Percentiles rank a stretch among this genome's conserved stretches.
Evolutionary conservation across 2,797 vertebrate species (phyloP).

Genomic region (Margarornis squamiger): DNA sequence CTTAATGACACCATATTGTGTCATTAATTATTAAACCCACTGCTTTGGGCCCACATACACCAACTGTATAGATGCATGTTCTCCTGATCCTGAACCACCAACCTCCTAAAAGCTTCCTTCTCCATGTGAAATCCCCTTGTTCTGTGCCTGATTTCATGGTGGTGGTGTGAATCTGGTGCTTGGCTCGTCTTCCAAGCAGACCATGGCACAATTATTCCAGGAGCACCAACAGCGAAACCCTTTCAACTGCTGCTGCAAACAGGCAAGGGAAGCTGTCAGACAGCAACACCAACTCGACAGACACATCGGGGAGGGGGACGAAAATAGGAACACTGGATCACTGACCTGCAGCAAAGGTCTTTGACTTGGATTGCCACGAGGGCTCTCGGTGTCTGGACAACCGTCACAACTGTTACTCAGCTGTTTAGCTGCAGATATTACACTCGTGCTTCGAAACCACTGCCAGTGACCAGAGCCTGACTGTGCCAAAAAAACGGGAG

Average conservation of each 20-base stretch:
- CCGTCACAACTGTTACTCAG: slow-evolving; percentile 61
- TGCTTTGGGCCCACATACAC: accelerated
- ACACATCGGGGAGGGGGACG: not conserved
- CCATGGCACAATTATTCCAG: not conserved
- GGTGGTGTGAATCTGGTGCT: not conserved
- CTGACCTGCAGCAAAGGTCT: slow-evolving; percentile 60
- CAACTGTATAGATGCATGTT: accelerated
- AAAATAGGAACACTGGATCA: slow-evolving; percentile 59
- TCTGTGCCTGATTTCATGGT: not conserved
- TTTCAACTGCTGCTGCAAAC: not conserved
- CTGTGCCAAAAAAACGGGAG: not conserved
- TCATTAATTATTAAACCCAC: not conserved
- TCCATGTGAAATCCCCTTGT: accelerated
- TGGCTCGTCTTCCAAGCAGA: not conserved
- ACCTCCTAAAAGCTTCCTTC: not conserved
- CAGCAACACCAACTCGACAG: slow-evolving; percentile 9
- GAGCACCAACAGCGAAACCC: not conserved
- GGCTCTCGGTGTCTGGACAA: slow-evolving; percentile 25
- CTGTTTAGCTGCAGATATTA: slow-evolving; percentile 45
- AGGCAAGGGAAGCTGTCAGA: slow-evolving; percentile 11
- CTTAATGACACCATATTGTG: accelerated
- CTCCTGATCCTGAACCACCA: not conserved
- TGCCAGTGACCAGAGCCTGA: not conserved
- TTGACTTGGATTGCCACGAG: slow-evolving; percentile 45
- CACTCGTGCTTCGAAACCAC: not conserved